phyloP scores from a whole-genome alignment of 2,888 invertebrate species.

The Rosalia funebris region DNA sequence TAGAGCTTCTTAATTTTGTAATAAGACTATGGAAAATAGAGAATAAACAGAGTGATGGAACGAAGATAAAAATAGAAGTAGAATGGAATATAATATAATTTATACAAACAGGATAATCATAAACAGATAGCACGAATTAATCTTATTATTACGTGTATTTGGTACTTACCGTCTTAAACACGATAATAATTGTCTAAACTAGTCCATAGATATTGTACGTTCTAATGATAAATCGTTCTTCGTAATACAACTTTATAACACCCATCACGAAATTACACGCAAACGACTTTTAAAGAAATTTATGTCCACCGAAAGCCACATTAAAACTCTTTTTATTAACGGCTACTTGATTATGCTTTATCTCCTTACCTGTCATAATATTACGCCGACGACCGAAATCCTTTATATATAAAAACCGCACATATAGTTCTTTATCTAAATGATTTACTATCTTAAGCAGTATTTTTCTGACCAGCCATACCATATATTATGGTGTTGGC shows the following conservation, averaged over 20 bases:
- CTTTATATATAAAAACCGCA: slow-evolving; percentile 27
- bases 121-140: too few species aligned
- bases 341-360: slow-evolving; percentile 59
- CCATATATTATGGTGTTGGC: slow-evolving; percentile 36
- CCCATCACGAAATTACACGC: slow-evolving; percentile 28
- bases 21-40: too few species aligned
- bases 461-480: slow-evolving; percentile 28
- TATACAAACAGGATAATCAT: too few species aligned
- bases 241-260: slow-evolving; percentile 2
- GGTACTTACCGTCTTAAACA: too few species aligned
- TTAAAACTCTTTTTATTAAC: slow-evolving; percentile 54
- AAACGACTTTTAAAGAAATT: slow-evolving; percentile 52
- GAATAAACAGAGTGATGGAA: too few species aligned
- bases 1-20: too few species aligned
- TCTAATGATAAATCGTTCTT: too few species aligned
- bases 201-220: too few species aligned
- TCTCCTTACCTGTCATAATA: slow-evolving; percentile 57
- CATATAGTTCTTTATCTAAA: slow-evolving; percentile 29
- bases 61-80: too few species aligned
- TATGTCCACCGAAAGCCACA: slow-evolving; percentile 52
- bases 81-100: too few species aligned
- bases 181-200: too few species aligned
- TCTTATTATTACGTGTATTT: too few species aligned
- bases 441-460: slow-evolving; percentile 20
- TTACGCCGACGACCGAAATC: slow-evolving; percentile 55